Evolutionary conservation across 2,888 invertebrate genomes (phyloP).

Genomic region (Blastobasis adustella): DNA sequence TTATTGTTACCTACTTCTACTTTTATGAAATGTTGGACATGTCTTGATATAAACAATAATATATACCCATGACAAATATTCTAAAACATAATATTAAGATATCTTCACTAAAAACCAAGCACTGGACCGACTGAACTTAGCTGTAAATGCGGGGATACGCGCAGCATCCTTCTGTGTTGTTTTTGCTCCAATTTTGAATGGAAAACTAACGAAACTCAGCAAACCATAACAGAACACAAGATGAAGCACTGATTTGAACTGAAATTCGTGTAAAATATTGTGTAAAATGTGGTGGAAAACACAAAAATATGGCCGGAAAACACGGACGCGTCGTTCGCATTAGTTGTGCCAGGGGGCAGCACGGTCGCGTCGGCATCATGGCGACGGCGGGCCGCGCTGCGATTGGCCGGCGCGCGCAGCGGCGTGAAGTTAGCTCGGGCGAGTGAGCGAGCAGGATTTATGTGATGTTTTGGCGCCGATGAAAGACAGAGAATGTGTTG

Average conservation of each 20-base stretch:
- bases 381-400: slow-evolving; percentile 49
- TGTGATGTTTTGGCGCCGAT: slow-evolving; percentile 64
- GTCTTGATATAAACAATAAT: no score
- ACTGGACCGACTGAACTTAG: slow-evolving; percentile 49
- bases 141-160: slow-evolving; percentile 28
- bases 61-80: no score
- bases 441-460: slow-evolving; percentile 67
- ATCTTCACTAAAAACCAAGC: slow-evolving; percentile 19
- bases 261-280: slow-evolving; percentile 25
- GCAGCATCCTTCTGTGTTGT: slow-evolving; percentile 39
- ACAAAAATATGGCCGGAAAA: slow-evolving; percentile 55
- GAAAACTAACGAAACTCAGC: slow-evolving; percentile 20
- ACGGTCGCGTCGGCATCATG: slow-evolving; percentile 60
- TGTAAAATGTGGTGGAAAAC: slow-evolving; percentile 45
- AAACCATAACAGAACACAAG: slow-evolving; percentile 27
- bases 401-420: slow-evolving; percentile 48
- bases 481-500: slow-evolving; percentile 67
- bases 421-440: slow-evolving; percentile 56
- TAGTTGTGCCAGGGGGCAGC: slow-evolving; percentile 55
- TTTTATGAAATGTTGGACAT: not conserved
- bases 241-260: slow-evolving; percentile 37
- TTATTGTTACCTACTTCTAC: not conserved
- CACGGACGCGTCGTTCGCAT: slow-evolving; percentile 43
- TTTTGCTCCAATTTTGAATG: slow-evolving; percentile 28
- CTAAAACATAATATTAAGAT: not conserved